Evolutionary conservation across 2,888 invertebrate species (phyloP).

Genomic region (Latrodectus hesperus): DNA sequence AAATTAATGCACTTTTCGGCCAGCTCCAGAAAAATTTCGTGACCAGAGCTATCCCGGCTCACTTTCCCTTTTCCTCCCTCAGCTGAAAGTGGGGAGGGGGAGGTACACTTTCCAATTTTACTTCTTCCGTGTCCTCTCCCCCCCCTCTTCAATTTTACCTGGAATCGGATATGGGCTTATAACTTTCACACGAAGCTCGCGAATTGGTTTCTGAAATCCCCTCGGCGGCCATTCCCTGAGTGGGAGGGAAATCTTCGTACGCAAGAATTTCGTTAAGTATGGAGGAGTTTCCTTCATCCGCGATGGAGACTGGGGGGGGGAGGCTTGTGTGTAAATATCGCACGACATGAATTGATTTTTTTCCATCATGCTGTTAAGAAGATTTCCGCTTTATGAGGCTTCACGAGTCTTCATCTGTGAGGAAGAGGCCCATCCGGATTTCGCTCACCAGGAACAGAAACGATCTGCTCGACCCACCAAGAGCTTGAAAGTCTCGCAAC

Average conservation of each 20-base stretch:
- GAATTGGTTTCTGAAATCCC: constrained; percentile 63
- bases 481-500: no score
- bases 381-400: neutral
- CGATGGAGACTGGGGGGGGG: neutral
- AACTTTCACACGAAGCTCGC: constrained; percentile 48
- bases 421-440: no score
- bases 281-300: neutral
- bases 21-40: no score
- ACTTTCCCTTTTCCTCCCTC: neutral
- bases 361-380: neutral
- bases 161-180: constrained; percentile 43
- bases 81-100: no score
- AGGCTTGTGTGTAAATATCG: neutral
- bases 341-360: neutral
- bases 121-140: constrained; percentile 3
- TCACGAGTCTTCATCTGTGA: no score
- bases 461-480: no score
- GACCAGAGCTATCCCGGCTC: neutral
- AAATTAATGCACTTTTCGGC: constrained; percentile 28
- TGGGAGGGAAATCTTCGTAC: neutral
- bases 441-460: no score
- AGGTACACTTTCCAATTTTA: neutral
- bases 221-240: constrained; percentile 29
- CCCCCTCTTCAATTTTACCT: constrained; percentile 30
- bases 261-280: constrained; percentile 3